Evolutionary conservation across 1,140 invertebrate species (phyloP).

Genomic region (Meloidogyne hapla): DNA sequence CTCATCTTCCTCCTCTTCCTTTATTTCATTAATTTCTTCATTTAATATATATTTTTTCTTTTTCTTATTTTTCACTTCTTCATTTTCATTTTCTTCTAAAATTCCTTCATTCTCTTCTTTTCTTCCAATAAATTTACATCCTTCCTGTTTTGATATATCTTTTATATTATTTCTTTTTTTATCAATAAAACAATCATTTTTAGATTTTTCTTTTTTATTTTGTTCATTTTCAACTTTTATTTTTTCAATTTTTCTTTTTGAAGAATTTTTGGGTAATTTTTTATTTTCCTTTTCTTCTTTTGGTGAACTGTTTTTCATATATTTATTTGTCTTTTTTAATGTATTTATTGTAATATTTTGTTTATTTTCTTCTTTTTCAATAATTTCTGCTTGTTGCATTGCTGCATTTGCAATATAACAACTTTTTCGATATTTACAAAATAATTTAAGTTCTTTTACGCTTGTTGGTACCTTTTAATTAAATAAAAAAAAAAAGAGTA

Average conservation of each 20-base stretch:
- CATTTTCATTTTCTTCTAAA: neutral
- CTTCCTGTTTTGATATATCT: conserved; percentile 3
- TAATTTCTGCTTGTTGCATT: conserved; percentile 31
- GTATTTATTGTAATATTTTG: conserved; percentile 3
- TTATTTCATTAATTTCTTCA: neutral
- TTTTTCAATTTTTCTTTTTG: too few species aligned
- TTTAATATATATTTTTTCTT: neutral
- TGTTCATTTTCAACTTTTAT: neutral
- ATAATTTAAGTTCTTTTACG: conserved; percentile 37
- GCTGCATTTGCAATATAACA: conserved; percentile 52
- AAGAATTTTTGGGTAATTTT: neutral
- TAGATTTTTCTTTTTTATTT: neutral
- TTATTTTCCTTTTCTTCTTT: neutral
- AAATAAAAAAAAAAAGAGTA: neutral
- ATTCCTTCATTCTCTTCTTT: neutral
- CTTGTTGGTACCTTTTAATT: conserved; percentile 23
- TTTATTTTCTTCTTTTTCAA: conserved; percentile 3
- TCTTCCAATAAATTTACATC: neutral
- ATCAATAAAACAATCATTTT: conserved; percentile 11
- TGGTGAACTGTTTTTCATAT: neutral
- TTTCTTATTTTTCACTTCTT: neutral
- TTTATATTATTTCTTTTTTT: neutral
- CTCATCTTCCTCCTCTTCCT: neutral
- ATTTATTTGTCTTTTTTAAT: neutral
- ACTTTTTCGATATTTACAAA: conserved; percentile 47